A percentile compares a stretch with the other conserved stretches of the same genome.
phyloP scores from a whole-genome alignment of 2,113 vertebrate genomes.

The Saccopteryx leptura region DNA sequence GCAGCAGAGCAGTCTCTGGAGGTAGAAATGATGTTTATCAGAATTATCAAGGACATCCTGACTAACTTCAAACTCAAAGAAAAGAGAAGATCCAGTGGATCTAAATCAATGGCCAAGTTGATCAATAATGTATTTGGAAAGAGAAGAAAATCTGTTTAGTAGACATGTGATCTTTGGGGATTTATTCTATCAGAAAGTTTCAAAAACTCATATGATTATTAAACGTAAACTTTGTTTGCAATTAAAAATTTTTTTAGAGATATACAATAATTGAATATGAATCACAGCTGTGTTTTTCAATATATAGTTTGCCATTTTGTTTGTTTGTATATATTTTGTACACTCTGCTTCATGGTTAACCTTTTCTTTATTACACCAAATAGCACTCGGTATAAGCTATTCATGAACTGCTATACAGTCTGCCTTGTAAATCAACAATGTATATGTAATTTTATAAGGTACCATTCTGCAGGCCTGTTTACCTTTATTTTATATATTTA shows the following conservation, averaged over 20 bases:
- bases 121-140: conserved; percentile 96
- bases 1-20: conserved; percentile 94
- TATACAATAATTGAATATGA: neutral
- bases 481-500: conserved; percentile 11
- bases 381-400: accelerated
- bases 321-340: neutral
- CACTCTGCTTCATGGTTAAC: neutral
- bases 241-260: conserved; percentile 56
- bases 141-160: conserved; percentile 94
- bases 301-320: neutral
- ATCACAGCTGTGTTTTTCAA: conserved; percentile 52
- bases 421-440: neutral
- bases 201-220: conserved; percentile 46
- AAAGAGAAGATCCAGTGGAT: conserved; percentile 92
- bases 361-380: neutral
- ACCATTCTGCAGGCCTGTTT: neutral
- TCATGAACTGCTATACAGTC: neutral
- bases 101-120: conserved; percentile 94
- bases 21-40: conserved; percentile 92
- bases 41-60: conserved; percentile 88
- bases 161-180: neutral
- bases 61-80: conserved; percentile 90
- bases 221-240: neutral
- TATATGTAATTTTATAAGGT: conserved; percentile 7
- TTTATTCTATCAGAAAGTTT: neutral